phyloP scores from a whole-genome alignment of 2,888 invertebrate genomes.

The Latrodectus elegans region DNA sequence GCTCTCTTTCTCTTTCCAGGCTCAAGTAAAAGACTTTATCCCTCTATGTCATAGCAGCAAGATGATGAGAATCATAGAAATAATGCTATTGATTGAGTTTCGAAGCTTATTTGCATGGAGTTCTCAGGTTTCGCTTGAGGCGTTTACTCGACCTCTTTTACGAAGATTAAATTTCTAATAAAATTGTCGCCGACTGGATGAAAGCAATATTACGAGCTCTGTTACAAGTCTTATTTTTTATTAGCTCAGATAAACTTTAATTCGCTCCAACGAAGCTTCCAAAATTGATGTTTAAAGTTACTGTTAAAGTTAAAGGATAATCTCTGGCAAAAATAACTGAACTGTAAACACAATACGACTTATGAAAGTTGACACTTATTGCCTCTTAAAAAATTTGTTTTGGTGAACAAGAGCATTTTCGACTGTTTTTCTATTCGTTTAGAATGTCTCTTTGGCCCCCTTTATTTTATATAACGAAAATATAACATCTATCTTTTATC shows the following conservation, averaged over 20 bases:
- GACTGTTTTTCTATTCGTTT: not conserved
- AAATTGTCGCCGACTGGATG: conserved; percentile 1
- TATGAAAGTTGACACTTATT: not conserved
- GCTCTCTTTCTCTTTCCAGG: not conserved
- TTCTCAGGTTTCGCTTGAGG: conserved; percentile 4
- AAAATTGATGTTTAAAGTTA: not conserved
- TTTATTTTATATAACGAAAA: too few species aligned
- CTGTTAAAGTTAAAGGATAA: not conserved
- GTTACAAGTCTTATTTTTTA: not conserved
- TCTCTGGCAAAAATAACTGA: not conserved
- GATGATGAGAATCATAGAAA: conserved; percentile 31
- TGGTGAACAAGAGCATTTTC: not conserved
- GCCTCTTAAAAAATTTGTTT: not conserved
- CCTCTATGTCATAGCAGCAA: conserved; percentile 1
- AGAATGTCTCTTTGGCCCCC: not conserved
- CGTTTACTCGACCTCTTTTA: conserved; percentile 25
- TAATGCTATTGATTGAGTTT: conserved; percentile 23
- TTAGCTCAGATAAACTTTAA: not conserved
- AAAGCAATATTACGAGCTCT: not conserved
- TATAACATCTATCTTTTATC: too few species aligned
- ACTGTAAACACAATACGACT: not conserved
- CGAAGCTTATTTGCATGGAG: conserved; percentile 19
- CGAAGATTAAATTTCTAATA: conserved; percentile 25
- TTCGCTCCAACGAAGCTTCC: not conserved
- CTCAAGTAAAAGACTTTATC: conserved; percentile 20